These are phyloP conservation scores for Mus pahari DNA, from an alignment of 2,113 vertebrate species.

Conservation along the genomic window DNA sequence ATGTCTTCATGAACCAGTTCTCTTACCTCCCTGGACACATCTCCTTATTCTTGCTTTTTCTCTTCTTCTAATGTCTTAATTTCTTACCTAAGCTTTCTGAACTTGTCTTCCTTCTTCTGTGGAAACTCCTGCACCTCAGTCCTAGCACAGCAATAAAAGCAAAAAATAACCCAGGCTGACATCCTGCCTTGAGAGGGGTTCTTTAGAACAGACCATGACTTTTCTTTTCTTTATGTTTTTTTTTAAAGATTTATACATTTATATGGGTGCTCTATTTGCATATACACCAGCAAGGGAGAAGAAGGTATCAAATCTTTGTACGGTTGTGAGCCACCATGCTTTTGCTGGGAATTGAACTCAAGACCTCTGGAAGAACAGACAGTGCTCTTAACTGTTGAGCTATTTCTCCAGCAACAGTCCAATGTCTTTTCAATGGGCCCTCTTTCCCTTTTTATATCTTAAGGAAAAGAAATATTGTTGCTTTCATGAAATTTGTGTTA, in stretches of 20 bases:
- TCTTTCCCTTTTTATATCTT: not conserved
- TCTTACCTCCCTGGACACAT: constrained; percentile 3
- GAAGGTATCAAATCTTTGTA: no score
- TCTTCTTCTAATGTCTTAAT: not conserved
- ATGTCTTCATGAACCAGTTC: constrained; percentile 11
- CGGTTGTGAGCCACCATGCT: no score
- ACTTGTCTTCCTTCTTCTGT: not conserved
- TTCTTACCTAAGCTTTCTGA: not conserved
- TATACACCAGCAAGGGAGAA: no score
- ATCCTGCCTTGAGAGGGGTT: not conserved
- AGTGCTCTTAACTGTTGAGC: no score
- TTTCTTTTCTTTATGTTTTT: not conserved
- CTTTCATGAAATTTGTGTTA: not conserved
- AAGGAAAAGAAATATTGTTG: not conserved
- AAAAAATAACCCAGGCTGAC: not conserved
- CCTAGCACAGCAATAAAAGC: not conserved
- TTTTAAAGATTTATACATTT: no score
- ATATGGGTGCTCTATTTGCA: no score
- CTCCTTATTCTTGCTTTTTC: not conserved
- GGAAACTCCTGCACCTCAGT: not conserved
- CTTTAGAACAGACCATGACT: accelerated
- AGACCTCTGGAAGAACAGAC: no score
- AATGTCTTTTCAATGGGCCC: not conserved
- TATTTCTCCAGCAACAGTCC: no score
- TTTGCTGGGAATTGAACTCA: no score